Evolutionary conservation across 2,888 invertebrate species (phyloP).

Genomic region (Lasius platythorax): DNA sequence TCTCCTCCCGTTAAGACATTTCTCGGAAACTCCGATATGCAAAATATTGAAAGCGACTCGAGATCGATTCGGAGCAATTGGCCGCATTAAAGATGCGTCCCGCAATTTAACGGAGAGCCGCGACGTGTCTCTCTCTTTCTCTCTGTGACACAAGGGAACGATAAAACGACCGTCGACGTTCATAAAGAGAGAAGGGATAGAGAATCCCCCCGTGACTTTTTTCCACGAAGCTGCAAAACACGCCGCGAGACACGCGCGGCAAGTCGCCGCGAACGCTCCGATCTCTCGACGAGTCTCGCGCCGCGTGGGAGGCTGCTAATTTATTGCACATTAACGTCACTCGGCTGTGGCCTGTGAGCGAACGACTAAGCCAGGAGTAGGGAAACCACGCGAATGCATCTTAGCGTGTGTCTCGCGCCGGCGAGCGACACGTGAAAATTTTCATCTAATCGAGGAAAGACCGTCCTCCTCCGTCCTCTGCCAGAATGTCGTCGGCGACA

Average conservation of each 20-base stretch:
- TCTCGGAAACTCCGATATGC: neutral
- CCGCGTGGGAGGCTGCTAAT: conserved; percentile 83
- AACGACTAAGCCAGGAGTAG: conserved; percentile 58
- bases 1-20: neutral
- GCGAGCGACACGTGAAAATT: conserved; percentile 54
- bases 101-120: conserved; percentile 6
- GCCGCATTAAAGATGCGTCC: neutral
- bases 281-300: conserved; percentile 49
- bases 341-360: conserved; percentile 80
- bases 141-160: conserved; percentile 24
- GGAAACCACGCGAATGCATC: conserved; percentile 50
- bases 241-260: conserved; percentile 25
- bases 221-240: conserved; percentile 23
- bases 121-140: neutral
- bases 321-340: conserved; percentile 85
- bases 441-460: conserved; percentile 26
- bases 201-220: conserved; percentile 19
- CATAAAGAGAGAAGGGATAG: neutral
- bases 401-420: conserved; percentile 49
- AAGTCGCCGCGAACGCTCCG: conserved; percentile 14
- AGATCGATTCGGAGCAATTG: neutral
- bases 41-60: neutral
- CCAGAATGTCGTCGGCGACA: neutral
- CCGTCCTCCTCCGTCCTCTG: neutral
- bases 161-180: conserved; percentile 47